These are phyloP conservation scores for Eremophila alpestris DNA, from an alignment of 2,797 vertebrate species.

Conservation along the genomic window DNA sequence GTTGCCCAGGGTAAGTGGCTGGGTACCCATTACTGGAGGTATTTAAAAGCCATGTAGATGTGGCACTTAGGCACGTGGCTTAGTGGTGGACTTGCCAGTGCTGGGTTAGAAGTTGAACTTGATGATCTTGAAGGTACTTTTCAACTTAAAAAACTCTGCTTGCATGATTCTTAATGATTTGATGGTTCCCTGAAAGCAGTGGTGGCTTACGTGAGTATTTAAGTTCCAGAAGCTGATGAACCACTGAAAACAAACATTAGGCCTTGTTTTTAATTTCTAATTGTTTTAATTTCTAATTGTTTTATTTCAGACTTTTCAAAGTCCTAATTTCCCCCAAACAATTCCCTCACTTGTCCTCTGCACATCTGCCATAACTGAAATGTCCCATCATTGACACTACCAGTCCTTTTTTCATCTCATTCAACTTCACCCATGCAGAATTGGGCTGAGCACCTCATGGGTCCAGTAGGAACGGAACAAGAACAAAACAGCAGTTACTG, in stretches of 20 bases:
- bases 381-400: not conserved
- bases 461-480: not conserved
- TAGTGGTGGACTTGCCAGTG: not conserved
- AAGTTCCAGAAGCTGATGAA: not conserved
- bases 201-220: not conserved
- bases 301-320: not conserved
- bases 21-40: not conserved
- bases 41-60: not conserved
- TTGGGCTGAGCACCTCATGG: rapidly evolving
- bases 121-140: not conserved
- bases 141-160: not conserved
- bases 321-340: not conserved
- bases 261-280: not conserved
- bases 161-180: not conserved
- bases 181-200: not conserved
- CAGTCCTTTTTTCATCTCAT: not conserved
- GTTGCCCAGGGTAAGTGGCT: not conserved
- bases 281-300: not conserved
- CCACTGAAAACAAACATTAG: not conserved
- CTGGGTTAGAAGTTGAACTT: not conserved
- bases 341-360: not conserved
- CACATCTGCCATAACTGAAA: not conserved
- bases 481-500: not conserved
- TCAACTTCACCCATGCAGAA: not conserved
- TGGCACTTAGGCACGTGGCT: not conserved